Evolutionary conservation across 2,797 vertebrate species (phyloP), one percentile per base, ranked within the genome.

Genomic region (Myotis myotis): DNA sequence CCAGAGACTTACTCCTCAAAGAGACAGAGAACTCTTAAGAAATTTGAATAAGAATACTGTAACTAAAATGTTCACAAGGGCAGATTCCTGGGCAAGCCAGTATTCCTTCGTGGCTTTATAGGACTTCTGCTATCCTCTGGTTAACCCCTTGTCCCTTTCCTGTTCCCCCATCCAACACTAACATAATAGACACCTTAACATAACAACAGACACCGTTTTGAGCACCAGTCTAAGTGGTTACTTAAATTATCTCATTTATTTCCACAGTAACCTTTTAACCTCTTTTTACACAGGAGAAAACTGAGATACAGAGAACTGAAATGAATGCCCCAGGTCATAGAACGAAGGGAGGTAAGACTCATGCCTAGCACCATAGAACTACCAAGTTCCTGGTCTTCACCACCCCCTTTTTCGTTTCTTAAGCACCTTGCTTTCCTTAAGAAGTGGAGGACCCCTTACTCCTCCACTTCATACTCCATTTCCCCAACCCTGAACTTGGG

Each of bases 11-110:
- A 66, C 49, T 86, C 36, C 1, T 80, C 55, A 64, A 47, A 57
- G 71, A 92, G 19, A 89, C 20, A 19, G 41, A 74, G 36, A 93
- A 41, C 23, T 93, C 60, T 38, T 22, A 95, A 87, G 80, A 95
- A 85, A 82, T 72, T 60, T 38, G 53, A 75, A 66, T 93, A 82
- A 71, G n/a, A 93, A 83, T 53, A 68, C 12, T 51, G 5, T 82
- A 30, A 51, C 57, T 78, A 91, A 94, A 88, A 79, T 25, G 33
- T 74, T 89, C 33, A 79, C 33, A 87, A 94, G 33, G 20, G 78
- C 36, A 85, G 36, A 88, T 84, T 91, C 33, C 87, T 89, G 80
- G 62, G 51, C 36, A 89, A 94, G 25, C 41, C 25, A 62, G 36
- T 49, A 60, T 53, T 79, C 19, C 28, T 62, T 71, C 62, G 25